A percentile compares a stretch with the other conserved stretches of the same genome.
Conservation (phyloP, 2,888 invertebrate genomes). For the Drosophila leonis region DNA sequence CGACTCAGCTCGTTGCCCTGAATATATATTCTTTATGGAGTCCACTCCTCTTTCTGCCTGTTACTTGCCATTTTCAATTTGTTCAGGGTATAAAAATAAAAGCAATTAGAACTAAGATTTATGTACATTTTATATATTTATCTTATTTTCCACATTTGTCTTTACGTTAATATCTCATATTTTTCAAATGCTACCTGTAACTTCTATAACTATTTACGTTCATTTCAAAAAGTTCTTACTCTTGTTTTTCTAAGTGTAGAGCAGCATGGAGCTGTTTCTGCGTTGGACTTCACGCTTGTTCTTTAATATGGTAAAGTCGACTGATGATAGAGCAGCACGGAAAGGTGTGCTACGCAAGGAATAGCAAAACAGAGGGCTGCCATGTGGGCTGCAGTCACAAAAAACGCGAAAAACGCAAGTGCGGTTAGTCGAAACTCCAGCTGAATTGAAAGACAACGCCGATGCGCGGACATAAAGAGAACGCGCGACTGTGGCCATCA, state of each 20-base stretch:
- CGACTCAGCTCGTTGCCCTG: no score
- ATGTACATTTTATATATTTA: no score
- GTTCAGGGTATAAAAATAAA: no score
- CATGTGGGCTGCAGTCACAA: constrained; percentile 3
- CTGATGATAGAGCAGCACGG: constrained; percentile 12
- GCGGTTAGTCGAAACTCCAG: constrained; percentile 31
- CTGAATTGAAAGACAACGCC: constrained; percentile 57
- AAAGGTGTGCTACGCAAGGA: constrained; percentile 8
- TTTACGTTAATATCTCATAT: no score
- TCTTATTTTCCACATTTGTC: no score
- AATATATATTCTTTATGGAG: no score
- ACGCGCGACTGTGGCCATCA: constrained; percentile 1
- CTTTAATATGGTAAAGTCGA: constrained; percentile 12
- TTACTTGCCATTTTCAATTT: no score
- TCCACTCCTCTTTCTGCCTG: no score
- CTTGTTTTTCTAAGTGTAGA: constrained; percentile 2
- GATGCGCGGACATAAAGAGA: constrained; percentile 32
- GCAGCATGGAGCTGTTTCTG: not conserved
- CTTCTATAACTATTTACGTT: not conserved
- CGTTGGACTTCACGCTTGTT: constrained; percentile 1
- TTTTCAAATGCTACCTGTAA: not conserved
- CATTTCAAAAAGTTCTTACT: no score
- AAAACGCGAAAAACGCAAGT: constrained; percentile 13
- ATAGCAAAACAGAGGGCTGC: constrained; percentile 10
- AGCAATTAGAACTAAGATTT: no score